Base-by-base conservation (phyloP, 2,888 invertebrate genomes). In the Ormyrus nitidulus region DNA sequence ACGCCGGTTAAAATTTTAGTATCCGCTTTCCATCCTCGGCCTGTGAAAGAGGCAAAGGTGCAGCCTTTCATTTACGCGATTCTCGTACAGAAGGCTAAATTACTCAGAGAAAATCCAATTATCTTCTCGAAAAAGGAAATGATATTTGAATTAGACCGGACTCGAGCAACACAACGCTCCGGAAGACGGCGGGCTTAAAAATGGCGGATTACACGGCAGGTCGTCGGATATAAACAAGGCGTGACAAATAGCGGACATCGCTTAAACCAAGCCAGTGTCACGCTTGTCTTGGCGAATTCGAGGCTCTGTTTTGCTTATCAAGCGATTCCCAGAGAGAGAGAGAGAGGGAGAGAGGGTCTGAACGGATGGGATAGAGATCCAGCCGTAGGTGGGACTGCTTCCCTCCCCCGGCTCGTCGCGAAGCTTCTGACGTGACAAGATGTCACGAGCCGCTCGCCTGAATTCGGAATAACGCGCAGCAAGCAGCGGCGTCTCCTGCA, bases 241-340 rank as follows among this genome's bases (percentile, higher is more conserved):
- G 72, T 80, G 72, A 80, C 62, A 80, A 77, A 73, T 59, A 72
- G 68, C 51, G 61, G 66, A 34, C 10, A 56, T 58, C 9, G 64
- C 5, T 11, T 58, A n/a, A 48, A 56, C n/a, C 48, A 19, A 73
- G 62, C 51, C 53, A 10, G 53, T 61, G 77, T 77, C 76, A 65
- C 46, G 74, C n/a, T 13, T 77, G 77, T 73, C 73, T 81, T 73
- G 73, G 73, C 34, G 75, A 70, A 79, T 73, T 79, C 65, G 75
- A 59, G 62, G 46, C 54, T 74, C 74, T 61, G 19, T 71, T 80
- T 77, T 74, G 74, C 77, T 77, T 77, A 81, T 77, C 70, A 74
- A 77, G 77, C 77, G 53, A 75, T 75, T 65, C 69, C 49, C 19
- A 6, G 48, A 6, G 73, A 53, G 8, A 56, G 6, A 46, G 73